Conservation (phyloP, 2,113 vertebrate species). For the Amphilophus citrinellus region DNA sequence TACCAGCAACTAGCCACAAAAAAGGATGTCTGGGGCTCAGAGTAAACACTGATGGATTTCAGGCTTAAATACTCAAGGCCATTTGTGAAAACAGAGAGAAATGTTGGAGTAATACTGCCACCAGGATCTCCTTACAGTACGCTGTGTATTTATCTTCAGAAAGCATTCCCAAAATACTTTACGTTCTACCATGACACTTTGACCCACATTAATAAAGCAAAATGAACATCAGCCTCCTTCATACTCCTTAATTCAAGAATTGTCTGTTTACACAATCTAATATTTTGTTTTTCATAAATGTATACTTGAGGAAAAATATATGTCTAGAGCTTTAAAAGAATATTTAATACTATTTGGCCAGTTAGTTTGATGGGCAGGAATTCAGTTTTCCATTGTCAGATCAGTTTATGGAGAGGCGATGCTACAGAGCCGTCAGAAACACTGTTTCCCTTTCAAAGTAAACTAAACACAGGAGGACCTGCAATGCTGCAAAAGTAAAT, state of each 20-base stretch:
- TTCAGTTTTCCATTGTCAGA: background rate
- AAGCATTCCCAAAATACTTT: constrained; percentile 28
- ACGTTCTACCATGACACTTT: background rate
- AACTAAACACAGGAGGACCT: background rate
- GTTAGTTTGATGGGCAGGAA: background rate
- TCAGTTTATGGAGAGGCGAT: background rate
- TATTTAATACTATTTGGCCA: background rate
- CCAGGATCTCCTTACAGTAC: constrained; percentile 13
- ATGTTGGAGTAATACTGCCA: constrained; percentile 31
- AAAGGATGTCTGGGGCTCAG: constrained; percentile 44
- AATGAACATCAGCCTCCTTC: background rate
- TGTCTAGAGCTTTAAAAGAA: background rate
- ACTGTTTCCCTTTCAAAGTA: background rate
- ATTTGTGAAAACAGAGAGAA: constrained; percentile 46
- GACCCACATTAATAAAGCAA: background rate
- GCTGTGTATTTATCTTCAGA: constrained; percentile 37
- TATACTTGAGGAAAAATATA: background rate
- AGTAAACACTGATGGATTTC: constrained; percentile 33
- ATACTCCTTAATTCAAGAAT: background rate
- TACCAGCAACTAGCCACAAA: constrained; percentile 62
- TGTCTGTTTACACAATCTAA: background rate
- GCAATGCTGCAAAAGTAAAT: background rate
- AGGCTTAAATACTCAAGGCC: constrained; percentile 33
- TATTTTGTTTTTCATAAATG: background rate
- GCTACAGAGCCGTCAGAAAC: background rate